Conservation (phyloP, 2,888 invertebrate species). For the Stictocephala bisonia region DNA sequence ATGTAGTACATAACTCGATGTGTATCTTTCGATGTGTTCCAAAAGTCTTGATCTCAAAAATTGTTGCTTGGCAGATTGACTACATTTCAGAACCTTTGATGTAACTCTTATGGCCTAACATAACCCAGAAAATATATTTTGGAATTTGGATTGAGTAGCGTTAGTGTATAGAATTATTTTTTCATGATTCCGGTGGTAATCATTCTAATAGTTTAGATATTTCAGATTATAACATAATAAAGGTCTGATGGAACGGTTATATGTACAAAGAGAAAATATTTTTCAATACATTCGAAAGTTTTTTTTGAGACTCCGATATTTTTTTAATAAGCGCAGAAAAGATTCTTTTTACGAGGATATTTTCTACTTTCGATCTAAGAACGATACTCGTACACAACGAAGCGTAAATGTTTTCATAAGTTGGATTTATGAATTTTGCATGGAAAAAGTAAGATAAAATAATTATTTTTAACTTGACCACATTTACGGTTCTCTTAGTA, state of each 20-base stretch:
- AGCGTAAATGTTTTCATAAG: slow-evolving; percentile 45
- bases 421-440: neutral
- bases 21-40: slow-evolving; percentile 10
- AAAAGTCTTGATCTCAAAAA: slow-evolving; percentile 2
- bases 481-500: neutral
- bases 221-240: neutral
- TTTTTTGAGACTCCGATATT: slow-evolving; percentile 44
- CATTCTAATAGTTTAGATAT: neutral
- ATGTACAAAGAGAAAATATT: slow-evolving; percentile 47
- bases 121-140: slow-evolving; percentile 34
- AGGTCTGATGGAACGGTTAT: slow-evolving; percentile 12
- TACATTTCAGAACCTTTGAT: slow-evolving; percentile 6
- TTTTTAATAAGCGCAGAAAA: slow-evolving; percentile 41
- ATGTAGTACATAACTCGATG: neutral
- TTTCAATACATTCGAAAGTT: slow-evolving; percentile 43
- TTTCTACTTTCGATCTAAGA: slow-evolving; percentile 41
- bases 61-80: neutral
- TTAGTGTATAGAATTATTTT: slow-evolving; percentile 44
- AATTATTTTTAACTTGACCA: neutral
- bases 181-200: slow-evolving; percentile 18
- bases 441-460: neutral
- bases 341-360: slow-evolving; percentile 29
- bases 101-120: slow-evolving; percentile 39
- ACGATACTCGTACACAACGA: slow-evolving; percentile 46
- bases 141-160: slow-evolving; percentile 18